Evolutionary conservation across 2,888 invertebrate species (phyloP), one percentile per base, ranked within the genome.

Genomic region (Pristionchus arcanus): DNA sequence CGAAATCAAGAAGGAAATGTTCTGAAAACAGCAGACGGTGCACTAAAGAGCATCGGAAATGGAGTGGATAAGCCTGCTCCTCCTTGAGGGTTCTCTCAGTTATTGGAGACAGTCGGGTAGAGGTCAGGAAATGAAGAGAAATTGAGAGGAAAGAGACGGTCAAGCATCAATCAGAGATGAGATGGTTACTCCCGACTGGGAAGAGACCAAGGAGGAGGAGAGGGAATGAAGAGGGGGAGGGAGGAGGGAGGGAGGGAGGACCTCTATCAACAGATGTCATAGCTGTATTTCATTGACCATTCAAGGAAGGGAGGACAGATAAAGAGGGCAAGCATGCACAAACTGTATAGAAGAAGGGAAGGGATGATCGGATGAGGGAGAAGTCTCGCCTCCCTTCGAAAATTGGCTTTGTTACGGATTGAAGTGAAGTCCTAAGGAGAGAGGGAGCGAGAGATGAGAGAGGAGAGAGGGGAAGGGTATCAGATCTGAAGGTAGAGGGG

Each of bases 151-250:
- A 25, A 25, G 74, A 9, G 68, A 71, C 55, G 87, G 87, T 88
- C 87, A 88, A 88, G 87, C 87, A 74, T 88, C 87, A 88, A 88
- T 88, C 87, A 88, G 81, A 81, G 81, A 81, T 81, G 81, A 81
- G 49, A 81, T 53, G n/a, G 49, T 74, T n/a, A 28, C 81, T 68
- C 25, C 31, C 87, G 53, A 87, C 53, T 42, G 68, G 68, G 34
- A n/a, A 31, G 86, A 28, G 25, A 34, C 31, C 28, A 7, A 84
- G 34, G 87, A 42, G 37, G 63, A 59, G 34, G 71, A n/a, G 28
- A 31, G 59, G 59, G 55, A 63, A 74, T 74, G 66, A 59, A 49
- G 71, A n/a, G 28, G 68, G 59, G 28, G 71, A n/a, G 28, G 68
- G 59, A 13, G 31, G 31, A 66, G 37, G 37, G 37, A 53, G 31